These are phyloP conservation scores for Erynnis tages DNA, from an alignment of 2,888 invertebrate species.

Conservation along the genomic window DNA sequence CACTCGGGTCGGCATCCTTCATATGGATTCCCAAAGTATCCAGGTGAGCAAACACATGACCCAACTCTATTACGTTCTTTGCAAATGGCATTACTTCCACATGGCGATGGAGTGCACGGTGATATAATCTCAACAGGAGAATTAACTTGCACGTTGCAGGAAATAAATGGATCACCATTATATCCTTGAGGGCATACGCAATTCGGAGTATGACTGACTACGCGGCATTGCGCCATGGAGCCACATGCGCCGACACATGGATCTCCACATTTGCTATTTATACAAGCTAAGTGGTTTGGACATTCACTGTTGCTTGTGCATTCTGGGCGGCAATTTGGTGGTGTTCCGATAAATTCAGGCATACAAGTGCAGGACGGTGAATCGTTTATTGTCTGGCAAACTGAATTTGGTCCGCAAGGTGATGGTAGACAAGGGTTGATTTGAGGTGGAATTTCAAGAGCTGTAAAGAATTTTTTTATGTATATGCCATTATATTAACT, in stretches of 20 bases:
- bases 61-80: slow-evolving; percentile 86
- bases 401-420: slow-evolving; percentile 85
- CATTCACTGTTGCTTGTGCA: slow-evolving; percentile 88
- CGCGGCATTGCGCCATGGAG: slow-evolving; percentile 85
- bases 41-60: slow-evolving; percentile 85
- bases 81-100: slow-evolving; percentile 87
- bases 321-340: slow-evolving; percentile 88
- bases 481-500: too few species aligned
- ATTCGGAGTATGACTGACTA: slow-evolving; percentile 87
- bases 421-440: slow-evolving; percentile 84
- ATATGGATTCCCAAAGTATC: slow-evolving; percentile 84
- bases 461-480: slow-evolving; percentile 54
- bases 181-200: slow-evolving; percentile 85
- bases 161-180: slow-evolving; percentile 87
- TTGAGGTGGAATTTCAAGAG: slow-evolving; percentile 57
- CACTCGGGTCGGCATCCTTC: slow-evolving; percentile 89
- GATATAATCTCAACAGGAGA: slow-evolving; percentile 65
- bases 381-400: slow-evolving; percentile 83
- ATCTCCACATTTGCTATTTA: slow-evolving; percentile 87
- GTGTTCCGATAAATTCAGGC: slow-evolving; percentile 84
- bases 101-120: slow-evolving; percentile 86
- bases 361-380: slow-evolving; percentile 86
- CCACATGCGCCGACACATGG: slow-evolving; percentile 89
- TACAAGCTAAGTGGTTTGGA: slow-evolving; percentile 84
- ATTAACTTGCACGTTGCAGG: slow-evolving; percentile 74